Base-by-base conservation (phyloP, 92 coral and sea anemone genomes). In the Plumapathes pennacea region DNA sequence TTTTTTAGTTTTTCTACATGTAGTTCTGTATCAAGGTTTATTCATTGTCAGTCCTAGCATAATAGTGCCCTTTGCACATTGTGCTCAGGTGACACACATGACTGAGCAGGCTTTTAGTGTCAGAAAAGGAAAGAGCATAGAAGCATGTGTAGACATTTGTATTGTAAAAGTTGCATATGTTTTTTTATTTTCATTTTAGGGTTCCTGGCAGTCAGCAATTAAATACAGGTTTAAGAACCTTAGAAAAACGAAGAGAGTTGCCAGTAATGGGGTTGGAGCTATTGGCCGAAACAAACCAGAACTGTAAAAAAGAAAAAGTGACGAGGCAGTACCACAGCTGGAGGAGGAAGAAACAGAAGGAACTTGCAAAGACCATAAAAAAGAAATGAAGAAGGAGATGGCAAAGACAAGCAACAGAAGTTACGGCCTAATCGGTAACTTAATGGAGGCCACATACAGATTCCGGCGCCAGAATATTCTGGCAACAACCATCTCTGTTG, bases 131-230 rank as follows among this genome's bases (percentile, higher is more conserved):
- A n/a, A n/a, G n/a, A n/a, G n/a, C n/a, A n/a, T n/a, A n/a, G n/a
- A n/a, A n/a, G n/a, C n/a, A n/a, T n/a, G n/a, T n/a, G n/a, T n/a
- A n/a, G n/a, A n/a, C n/a, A n/a, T n/a, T n/a, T n/a, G n/a, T n/a
- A n/a, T n/a, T n/a, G n/a, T n/a, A n/a, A n/a, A n/a, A n/a, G n/a
- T n/a, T n/a, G n/a, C n/a, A n/a, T n/a, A n/a, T n/a, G n/a, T n/a
- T n/a, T n/a, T n/a, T n/a, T n/a, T n/a, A n/a, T n/a, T n/a, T n/a
- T n/a, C n/a, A n/a, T n/a, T n/a, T n/a, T n/a, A 69, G 83, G 77
- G 77, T 22, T 76, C 83, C 54, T 76, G 83, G 83, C 32, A 45
- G 30, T 47, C 25, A 43, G 83, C 83, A 21, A 12, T 76, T 41
- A 49, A 54, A 24, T 21, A 76, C 41, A 18, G 78, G 42, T 76